A percentile compares a stretch with the other conserved stretches of the same genome.
phyloP scores from a whole-genome alignment of 1,140 invertebrate genomes.

The Drosophila sp. region DNA sequence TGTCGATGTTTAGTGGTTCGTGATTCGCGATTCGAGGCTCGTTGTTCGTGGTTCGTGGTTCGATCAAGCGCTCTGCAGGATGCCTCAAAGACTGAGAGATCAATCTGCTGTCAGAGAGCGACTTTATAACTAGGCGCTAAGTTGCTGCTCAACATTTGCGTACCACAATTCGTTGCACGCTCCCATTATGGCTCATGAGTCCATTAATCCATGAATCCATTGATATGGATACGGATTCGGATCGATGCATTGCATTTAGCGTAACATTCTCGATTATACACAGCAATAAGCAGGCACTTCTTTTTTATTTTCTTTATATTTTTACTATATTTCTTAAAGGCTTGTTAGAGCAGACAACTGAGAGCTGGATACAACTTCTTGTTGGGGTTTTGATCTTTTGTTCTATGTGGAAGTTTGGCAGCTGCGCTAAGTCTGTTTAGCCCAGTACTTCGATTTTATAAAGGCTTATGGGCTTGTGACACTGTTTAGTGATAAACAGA shows the following conservation, averaged over 20 bases:
- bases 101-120: constrained; percentile 26
- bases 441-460: too few relatives aligned
- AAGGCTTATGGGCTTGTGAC: too few relatives aligned
- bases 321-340: not conserved
- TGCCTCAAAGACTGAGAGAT: constrained; percentile 33
- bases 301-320: too few relatives aligned
- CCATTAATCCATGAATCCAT: constrained; percentile 42
- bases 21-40: not conserved
- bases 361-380: not conserved
- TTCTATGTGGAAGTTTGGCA: constrained; percentile 25
- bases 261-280: constrained; percentile 50
- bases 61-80: constrained; percentile 31
- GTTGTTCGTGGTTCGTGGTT: constrained; percentile 1
- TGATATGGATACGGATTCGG: too few relatives aligned
- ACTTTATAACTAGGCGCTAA: constrained; percentile 49
- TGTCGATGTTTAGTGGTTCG: not conserved
- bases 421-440: not conserved
- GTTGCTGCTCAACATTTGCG: constrained; percentile 47
- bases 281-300: constrained; percentile 40
- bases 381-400: constrained; percentile 41
- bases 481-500: too few relatives aligned
- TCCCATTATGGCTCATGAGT: constrained; percentile 28
- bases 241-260: constrained; percentile 55
- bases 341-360: constrained; percentile 24
- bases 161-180: constrained; percentile 49